phyloP scores from a whole-genome alignment of 2,113 vertebrate species.

The Myocastor coypus region DNA sequence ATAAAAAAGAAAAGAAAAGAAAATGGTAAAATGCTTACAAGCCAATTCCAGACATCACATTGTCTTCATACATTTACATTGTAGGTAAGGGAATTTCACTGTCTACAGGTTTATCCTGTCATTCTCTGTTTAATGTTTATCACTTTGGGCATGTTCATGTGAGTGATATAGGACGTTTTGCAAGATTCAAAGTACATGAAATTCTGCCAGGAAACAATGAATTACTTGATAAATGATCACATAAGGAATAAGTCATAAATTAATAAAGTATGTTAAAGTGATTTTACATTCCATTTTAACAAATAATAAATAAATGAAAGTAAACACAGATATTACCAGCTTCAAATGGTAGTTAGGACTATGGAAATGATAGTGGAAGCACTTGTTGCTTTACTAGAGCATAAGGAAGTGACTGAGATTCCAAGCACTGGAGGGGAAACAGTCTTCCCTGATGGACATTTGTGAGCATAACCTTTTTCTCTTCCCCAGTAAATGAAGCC shows the following conservation, averaged over 20 bases:
- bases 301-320: neutral
- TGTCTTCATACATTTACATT: neutral
- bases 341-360: neutral
- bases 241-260: constrained; percentile 22
- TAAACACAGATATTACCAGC: neutral
- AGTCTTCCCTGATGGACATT: neutral
- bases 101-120: neutral
- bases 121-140: constrained; percentile 39
- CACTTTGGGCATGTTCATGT: neutral
- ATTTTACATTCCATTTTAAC: constrained; percentile 27
- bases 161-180: neutral
- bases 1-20: no score
- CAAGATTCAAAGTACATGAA: neutral
- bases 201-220: neutral
- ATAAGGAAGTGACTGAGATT: neutral
- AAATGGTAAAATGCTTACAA: no score
- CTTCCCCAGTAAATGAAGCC: neutral
- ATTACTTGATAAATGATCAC: constrained; percentile 36
- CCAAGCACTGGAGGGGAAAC: neutral
- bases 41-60: neutral
- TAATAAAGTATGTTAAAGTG: neutral
- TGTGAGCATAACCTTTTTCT: neutral
- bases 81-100: neutral
- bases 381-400: neutral
- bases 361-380: neutral